These are phyloP conservation scores for Percina caprodes DNA, from an alignment of 2,113 vertebrate genomes.

Conservation along the genomic window DNA sequence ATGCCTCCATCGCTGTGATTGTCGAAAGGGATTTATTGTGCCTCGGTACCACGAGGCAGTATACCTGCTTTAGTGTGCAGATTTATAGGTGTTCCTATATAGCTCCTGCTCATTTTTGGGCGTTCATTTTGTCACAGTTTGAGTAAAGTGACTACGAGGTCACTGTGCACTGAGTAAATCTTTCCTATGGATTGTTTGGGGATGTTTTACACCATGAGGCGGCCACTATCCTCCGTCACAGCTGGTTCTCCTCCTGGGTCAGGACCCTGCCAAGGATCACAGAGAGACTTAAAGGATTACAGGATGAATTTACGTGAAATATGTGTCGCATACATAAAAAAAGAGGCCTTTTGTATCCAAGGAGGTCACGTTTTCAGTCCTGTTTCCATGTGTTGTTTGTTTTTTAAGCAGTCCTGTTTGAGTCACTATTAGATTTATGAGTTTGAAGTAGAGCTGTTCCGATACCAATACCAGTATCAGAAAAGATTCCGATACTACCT, in stretches of 20 bases:
- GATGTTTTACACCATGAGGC: not conserved
- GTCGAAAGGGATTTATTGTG: slow-evolving; percentile 33
- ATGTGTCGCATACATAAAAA: not conserved
- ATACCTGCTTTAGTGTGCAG: slow-evolving; percentile 16
- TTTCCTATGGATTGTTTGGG: slow-evolving; percentile 6
- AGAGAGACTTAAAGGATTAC: not conserved
- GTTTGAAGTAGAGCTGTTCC: no score
- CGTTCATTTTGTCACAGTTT: slow-evolving; percentile 1
- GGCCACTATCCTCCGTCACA: not conserved
- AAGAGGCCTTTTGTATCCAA: no score
- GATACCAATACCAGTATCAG: no score
- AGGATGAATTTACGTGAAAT: not conserved
- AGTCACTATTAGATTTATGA: no score
- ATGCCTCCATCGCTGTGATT: slow-evolving; percentile 27
- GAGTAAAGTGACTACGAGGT: slow-evolving; percentile 1
- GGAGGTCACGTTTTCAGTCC: not conserved
- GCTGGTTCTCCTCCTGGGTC: not conserved
- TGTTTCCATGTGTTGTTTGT: not conserved
- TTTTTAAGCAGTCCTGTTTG: not conserved
- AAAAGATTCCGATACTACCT: no score
- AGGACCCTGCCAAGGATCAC: not conserved
- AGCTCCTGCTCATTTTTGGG: slow-evolving; percentile 7
- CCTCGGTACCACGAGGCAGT: not conserved
- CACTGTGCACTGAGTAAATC: slow-evolving; percentile 34
- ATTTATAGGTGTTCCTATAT: slow-evolving; percentile 51